A percentile compares a stretch with the other conserved stretches of the same genome.
Evolutionary conservation across 2,888 invertebrate genomes (phyloP).

Genomic region (Chymomyza amoena): DNA sequence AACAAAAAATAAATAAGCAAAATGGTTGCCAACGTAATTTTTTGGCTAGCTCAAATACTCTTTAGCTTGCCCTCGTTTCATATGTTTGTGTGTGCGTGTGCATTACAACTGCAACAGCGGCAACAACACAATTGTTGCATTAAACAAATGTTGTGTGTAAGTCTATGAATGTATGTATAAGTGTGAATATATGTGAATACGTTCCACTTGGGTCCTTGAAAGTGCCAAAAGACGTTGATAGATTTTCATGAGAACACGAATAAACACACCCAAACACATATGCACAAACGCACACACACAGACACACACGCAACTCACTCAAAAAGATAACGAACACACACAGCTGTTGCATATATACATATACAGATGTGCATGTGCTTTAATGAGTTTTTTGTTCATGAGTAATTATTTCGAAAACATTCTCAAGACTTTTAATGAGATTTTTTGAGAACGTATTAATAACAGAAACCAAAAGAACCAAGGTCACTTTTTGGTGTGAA

Average conservation of each 20-base stretch:
- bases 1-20: too few species aligned
- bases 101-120: constrained; percentile 27
- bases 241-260: constrained; percentile 48
- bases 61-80: not conserved
- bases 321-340: too few species aligned
- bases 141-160: constrained; percentile 58
- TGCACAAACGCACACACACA: not conserved
- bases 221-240: constrained; percentile 59
- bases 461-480: not conserved
- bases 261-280: not conserved
- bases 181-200: not conserved
- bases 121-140: constrained; percentile 66
- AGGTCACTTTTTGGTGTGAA: not conserved
- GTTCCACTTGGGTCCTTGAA: constrained; percentile 13
- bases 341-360: too few species aligned
- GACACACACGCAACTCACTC: not conserved
- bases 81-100: not conserved
- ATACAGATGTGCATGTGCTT: constrained; percentile 38
- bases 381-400: constrained; percentile 62
- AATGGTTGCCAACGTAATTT: too few species aligned
- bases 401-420: constrained; percentile 46
- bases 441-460: not conserved
- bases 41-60: too few species aligned
- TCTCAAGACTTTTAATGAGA: not conserved
- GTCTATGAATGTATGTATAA: not conserved